Percentiles rank a stretch among this genome's conserved stretches.
Evolutionary conservation across 1,140 invertebrate genomes (phyloP).

Genomic region (Lysiphlebus fabarum): DNA sequence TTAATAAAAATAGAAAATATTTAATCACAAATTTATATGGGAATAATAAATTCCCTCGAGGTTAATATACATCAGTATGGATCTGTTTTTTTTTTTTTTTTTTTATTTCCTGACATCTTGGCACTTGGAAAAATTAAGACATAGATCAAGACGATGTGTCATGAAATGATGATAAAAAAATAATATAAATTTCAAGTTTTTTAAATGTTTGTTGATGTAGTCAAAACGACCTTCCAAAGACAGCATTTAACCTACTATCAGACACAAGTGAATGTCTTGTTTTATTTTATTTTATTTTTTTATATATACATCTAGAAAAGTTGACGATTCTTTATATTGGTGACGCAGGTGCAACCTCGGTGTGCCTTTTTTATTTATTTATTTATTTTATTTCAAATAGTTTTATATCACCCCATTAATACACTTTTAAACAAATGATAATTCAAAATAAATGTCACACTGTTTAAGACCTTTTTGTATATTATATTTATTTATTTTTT

Average conservation of each 20-base stretch:
- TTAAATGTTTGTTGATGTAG: conserved; percentile 16
- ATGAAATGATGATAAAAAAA: conserved; percentile 16
- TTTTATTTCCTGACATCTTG: not conserved
- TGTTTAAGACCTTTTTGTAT: too few species aligned
- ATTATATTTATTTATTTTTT: too few species aligned
- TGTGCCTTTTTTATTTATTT: not conserved
- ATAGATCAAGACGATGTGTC: conserved; percentile 29
- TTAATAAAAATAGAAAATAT: too few species aligned
- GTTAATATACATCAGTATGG: too few species aligned
- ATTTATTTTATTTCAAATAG: conserved; percentile 1
- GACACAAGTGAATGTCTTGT: conserved; percentile 6
- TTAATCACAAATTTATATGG: not conserved
- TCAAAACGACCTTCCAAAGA: conserved; percentile 30
- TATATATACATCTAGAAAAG: too few species aligned
- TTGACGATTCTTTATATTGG: too few species aligned
- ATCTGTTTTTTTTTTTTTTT: not conserved
- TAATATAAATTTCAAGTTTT: conserved; percentile 16
- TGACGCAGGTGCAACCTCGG: conserved; percentile 16
- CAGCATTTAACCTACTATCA: conserved; percentile 35
- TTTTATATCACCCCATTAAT: conserved; percentile 15
- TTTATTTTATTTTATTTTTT: not conserved
- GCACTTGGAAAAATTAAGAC: conserved; percentile 34
- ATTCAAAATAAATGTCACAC: not conserved
- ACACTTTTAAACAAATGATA: conserved; percentile 5
- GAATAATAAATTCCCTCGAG: conserved; percentile 23